These are phyloP conservation scores for Shinisaurus crocodilurus DNA, from an alignment of 2,113 vertebrate species.

Conservation along the genomic window DNA sequence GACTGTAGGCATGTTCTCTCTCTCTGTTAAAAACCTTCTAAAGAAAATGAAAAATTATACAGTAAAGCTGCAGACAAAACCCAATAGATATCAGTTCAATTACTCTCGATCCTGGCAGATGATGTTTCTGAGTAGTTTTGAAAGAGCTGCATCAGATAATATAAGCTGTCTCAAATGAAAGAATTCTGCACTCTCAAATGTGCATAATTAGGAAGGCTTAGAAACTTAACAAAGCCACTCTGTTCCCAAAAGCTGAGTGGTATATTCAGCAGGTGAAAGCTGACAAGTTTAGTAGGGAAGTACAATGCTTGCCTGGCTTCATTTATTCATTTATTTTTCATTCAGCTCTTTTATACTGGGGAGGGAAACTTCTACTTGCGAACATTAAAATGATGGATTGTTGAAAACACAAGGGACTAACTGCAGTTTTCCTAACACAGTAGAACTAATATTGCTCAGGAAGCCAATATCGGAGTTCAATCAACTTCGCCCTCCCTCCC, in stretches of 20 bases:
- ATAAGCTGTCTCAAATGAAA: conserved; percentile 58
- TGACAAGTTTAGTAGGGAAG: conserved; percentile 13
- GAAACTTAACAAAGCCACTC: conserved; percentile 58
- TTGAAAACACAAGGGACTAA: conserved; percentile 26
- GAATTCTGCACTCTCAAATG: conserved; percentile 55
- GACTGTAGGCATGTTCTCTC: conserved; percentile 69
- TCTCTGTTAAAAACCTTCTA: conserved; percentile 63
- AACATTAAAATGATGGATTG: conserved; percentile 19
- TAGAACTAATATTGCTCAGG: neutral
- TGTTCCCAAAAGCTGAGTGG: conserved; percentile 35
- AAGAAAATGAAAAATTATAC: conserved; percentile 75
- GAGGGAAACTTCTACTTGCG: neutral
- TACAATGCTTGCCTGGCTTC: conserved; percentile 31
- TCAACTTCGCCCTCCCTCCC: conserved; percentile 13
- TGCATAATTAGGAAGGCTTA: conserved; percentile 49
- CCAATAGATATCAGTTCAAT: conserved; percentile 64
- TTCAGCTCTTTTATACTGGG: conserved; percentile 9
- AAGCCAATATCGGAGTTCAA: conserved; percentile 22
- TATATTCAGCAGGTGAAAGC: conserved; percentile 28
- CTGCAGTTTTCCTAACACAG: conserved; percentile 2
- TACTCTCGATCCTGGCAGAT: conserved; percentile 70
- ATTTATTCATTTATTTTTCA: neutral
- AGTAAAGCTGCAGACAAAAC: conserved; percentile 62
- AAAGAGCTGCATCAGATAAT: conserved; percentile 56
- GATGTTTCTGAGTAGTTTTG: conserved; percentile 65